These are phyloP conservation scores for Naso thynnoides DNA, from an alignment of 2,797 vertebrate species.

Conservation along the genomic window DNA sequence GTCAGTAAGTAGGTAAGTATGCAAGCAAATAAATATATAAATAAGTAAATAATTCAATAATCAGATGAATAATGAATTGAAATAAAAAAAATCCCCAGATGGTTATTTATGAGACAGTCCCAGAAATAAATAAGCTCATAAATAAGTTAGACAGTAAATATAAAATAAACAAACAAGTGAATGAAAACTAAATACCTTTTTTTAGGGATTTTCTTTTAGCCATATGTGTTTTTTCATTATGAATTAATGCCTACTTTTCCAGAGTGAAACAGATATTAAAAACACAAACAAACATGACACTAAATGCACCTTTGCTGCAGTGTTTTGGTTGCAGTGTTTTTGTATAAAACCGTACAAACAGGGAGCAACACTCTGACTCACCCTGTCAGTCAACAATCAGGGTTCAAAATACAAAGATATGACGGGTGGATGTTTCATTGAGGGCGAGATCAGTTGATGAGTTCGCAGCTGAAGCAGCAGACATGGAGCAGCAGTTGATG, in stretches of 20 bases:
- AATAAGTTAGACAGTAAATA: background rate
- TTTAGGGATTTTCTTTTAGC: background rate
- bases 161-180: background rate
- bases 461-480: constrained; percentile 41
- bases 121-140: constrained; percentile 1
- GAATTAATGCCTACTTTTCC: background rate
- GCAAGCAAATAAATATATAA: constrained; percentile 19
- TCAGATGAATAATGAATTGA: constrained; percentile 29
- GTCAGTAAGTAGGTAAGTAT: background rate
- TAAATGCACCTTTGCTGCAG: background rate
- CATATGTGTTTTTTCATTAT: background rate
- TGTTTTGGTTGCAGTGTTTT: background rate
- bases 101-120: constrained; percentile 12
- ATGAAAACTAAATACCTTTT: background rate
- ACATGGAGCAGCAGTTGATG: constrained; percentile 41
- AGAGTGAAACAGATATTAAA: background rate
- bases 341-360: background rate
- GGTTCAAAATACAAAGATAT: constrained; percentile 3
- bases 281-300: background rate
- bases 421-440: constrained; percentile 28
- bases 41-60: constrained; percentile 28
- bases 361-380: background rate
- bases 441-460: constrained; percentile 31
- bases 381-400: constrained; percentile 16
- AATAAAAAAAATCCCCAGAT: constrained; percentile 12